Evolutionary conservation across 2,113 vertebrate species (phyloP), one percentile per base, ranked within the genome.

Genomic region (Pimephales promelas): DNA sequence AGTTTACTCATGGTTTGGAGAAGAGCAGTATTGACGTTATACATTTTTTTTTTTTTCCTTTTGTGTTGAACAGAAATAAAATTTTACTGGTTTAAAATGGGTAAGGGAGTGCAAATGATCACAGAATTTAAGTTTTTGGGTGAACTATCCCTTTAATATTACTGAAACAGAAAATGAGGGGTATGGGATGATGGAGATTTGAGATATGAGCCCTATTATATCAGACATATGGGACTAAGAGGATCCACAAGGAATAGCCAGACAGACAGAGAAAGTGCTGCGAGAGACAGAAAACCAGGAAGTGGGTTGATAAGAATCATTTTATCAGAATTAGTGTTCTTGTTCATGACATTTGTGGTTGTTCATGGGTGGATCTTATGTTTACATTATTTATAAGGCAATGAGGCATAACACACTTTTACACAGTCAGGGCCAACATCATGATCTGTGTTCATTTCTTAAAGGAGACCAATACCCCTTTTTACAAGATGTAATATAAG

Each of bases 381-480:
- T 77, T 59, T 77, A 57, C 34, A 77, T 78, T 43, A 61, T 78
- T 78, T 26, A 24, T 61, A 24, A 43, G 75, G n/a, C 49, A 59
- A 24, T 34, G 4, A 40, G 22, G 31, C 14, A 4, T 59, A 26
- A 7, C 36, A 43, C 14, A 43, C 66, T 45, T 71, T 40, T 45
- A 71, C 36, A 45, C 40, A 45, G 68, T 24, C 40, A 71, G 26
- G n/a, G 13, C 13, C 14, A 28, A 62, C 52, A 8, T 28, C 26
- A 31, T 18, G 22, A 26, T 61, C 24, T 61, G n/a, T 61, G n/a
- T 61, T 24, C 0, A 61, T 61, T 61, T 61, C 24, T 10, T 61
- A 3, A 54, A 54, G 18, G 6, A 40, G 8, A 40, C 40, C 40
- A 40, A 40, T 40, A 8, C 40, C 40, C 8, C 8, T 40, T 40